phyloP scores from a whole-genome alignment of 2,888 invertebrate genomes.

The Phortica magna region DNA sequence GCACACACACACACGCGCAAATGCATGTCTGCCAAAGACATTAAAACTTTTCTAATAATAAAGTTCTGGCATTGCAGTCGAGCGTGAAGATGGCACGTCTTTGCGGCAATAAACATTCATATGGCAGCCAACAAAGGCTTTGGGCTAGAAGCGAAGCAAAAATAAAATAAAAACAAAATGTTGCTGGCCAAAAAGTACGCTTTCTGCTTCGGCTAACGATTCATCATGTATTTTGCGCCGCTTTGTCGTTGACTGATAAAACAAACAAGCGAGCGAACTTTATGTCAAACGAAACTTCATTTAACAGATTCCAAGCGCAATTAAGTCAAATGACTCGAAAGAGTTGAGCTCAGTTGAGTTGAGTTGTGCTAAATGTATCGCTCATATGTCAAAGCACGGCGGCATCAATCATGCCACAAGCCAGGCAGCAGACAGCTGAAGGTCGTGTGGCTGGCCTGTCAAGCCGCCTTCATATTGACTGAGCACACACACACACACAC shows the following conservation, averaged over 20 bases:
- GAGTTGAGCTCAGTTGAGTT: not conserved
- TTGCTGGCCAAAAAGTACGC: too few relatives aligned
- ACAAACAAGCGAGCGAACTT: conserved; percentile 45
- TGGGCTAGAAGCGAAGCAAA: too few relatives aligned
- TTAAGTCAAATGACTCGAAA: not conserved
- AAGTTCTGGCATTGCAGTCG: conserved; percentile 62
- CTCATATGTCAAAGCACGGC: not conserved
- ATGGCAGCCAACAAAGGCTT: too few relatives aligned
- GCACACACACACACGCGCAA: not conserved
- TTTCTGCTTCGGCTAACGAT: conserved; percentile 33
- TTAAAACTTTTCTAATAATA: conserved; percentile 74
- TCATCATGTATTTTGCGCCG: conserved; percentile 45
- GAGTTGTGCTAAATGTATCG: not conserved
- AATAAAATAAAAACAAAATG: too few relatives aligned
- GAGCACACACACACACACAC: not conserved
- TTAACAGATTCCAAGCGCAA: not conserved
- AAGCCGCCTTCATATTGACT: not conserved
- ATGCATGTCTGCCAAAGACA: conserved; percentile 55
- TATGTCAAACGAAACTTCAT: not conserved
- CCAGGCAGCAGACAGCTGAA: conserved; percentile 13
- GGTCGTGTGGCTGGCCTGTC: not conserved
- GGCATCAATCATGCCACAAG: conserved; percentile 7
- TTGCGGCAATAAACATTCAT: too few relatives aligned
- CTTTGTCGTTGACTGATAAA: conserved; percentile 7
- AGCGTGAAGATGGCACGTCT: too few relatives aligned